These are phyloP conservation scores for Valencia hispanica DNA, from an alignment of 2,797 vertebrate genomes.

Conservation along the genomic window DNA sequence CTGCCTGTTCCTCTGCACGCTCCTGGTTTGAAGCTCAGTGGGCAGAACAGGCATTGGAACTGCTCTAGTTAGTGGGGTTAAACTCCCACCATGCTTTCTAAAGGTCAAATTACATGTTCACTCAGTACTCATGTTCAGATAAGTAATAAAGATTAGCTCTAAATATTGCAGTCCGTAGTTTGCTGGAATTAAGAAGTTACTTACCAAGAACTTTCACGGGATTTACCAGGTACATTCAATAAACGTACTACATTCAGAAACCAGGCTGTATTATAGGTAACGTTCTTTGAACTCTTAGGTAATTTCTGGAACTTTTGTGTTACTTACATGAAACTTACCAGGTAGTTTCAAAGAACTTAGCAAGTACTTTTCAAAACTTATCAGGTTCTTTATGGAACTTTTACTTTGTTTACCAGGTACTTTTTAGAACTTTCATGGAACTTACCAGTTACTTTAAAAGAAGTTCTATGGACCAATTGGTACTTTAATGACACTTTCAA, in stretches of 20 bases:
- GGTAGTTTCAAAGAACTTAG: background rate
- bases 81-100: conserved; percentile 56
- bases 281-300: background rate
- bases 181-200: background rate
- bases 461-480: background rate
- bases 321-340: too few species aligned
- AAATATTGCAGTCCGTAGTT: background rate
- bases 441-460: background rate
- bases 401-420: background rate
- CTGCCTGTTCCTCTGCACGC: conserved; percentile 56
- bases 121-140: conserved; percentile 28
- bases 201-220: background rate
- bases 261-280: background rate
- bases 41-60: conserved; percentile 58
- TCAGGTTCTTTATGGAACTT: background rate
- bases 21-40: conserved; percentile 58
- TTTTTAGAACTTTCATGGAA: background rate
- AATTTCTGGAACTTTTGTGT: too few species aligned
- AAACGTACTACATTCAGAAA: background rate
- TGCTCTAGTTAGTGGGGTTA: conserved; percentile 57
- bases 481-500: background rate
- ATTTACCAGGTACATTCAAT: background rate
- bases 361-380: background rate
- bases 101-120: conserved; percentile 67
- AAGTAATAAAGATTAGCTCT: conserved; percentile 41